Percentiles rank a stretch among this genome's conserved stretches.
These are phyloP conservation scores for Trichacis sp. DNA, from an alignment of 2,888 invertebrate species.

Conservation along the genomic window DNA sequence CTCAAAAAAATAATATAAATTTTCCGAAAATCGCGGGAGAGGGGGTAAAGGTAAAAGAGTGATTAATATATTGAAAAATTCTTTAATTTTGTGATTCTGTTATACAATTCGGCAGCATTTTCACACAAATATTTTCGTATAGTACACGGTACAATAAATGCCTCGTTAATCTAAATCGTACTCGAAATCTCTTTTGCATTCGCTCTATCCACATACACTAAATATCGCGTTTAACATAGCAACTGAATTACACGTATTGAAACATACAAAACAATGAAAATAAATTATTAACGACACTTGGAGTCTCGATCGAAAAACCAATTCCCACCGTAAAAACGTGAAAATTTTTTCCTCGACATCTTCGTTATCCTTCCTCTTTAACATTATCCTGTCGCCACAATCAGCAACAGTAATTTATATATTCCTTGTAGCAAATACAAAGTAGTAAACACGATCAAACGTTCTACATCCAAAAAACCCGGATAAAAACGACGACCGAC, in stretches of 20 bases:
- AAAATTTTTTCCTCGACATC: slow-evolving; percentile 20
- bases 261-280: slow-evolving; percentile 64
- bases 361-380: slow-evolving; percentile 19
- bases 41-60: not conserved
- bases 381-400: slow-evolving; percentile 15
- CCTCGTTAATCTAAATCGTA: slow-evolving; percentile 31
- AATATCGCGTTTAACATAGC: slow-evolving; percentile 34
- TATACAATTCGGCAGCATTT: slow-evolving; percentile 54
- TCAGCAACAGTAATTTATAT: slow-evolving; percentile 33
- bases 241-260: slow-evolving; percentile 57
- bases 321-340: slow-evolving; percentile 23
- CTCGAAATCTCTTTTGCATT: slow-evolving; percentile 23
- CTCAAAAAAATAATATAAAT: too few relatives aligned
- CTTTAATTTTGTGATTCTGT: slow-evolving; percentile 63
- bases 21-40: not conserved
- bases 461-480: not conserved
- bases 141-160: slow-evolving; percentile 63
- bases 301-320: slow-evolving; percentile 46
- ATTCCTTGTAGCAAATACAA: slow-evolving; percentile 47
- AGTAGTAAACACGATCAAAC: slow-evolving; percentile 35
- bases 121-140: slow-evolving; percentile 52
- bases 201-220: slow-evolving; percentile 27
- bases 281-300: slow-evolving; percentile 59
- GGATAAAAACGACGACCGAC: not conserved
- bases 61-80: slow-evolving; percentile 59